Base-by-base conservation (phyloP, 2,888 invertebrate species). In the Rhynchonema sp. region DNA sequence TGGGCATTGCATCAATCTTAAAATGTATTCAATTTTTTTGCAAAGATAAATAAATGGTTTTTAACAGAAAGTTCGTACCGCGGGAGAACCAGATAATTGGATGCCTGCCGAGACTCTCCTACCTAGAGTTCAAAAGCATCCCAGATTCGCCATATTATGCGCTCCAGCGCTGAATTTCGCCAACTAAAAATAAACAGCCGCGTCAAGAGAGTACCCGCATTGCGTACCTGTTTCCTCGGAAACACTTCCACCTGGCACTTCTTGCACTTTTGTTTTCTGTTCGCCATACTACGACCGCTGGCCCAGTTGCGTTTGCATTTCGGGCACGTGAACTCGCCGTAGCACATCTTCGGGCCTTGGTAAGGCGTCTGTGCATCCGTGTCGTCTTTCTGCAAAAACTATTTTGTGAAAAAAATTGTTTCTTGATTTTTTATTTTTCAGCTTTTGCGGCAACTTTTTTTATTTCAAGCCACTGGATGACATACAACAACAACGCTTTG, bases 211-310 rank as follows among this genome's bases (percentile, higher is more conserved):
- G 28, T 25, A 30, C n/a, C 1, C 29, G 27, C 59, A 57, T 9
- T n/a, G n/a, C n/a, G n/a, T n/a, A 71, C 70, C 66, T 71, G 71
- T 63, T 71, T 71, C 60, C 70, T 70, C 20, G 71, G 71, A 57
- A 71, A 70, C 1, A 71, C 71, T 20, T 69, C 65, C 30, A 71
- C 63, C 59, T 68, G 68, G 57, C 71, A 71, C 62, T 71, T 71
- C 62, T 69, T 69, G 63, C 71, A 71, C 57, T 65, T 66, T 60
- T 71, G 71, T 20, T 70, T 69, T 60, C 69, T 71, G 55, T 71
- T 71, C 52, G 71, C 71, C 23, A 70, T 68, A 28, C 68, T 68
- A 62, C 70, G 71, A 63, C 69, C 67, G 13, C 63, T 63, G n/a
- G 65, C 63, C 67, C 67, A 67, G 56, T 64, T 65, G 53, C 68